A percentile compares a stretch with the other conserved stretches of the same genome.
Conservation (phyloP, 1,140 invertebrate species). For the Brachionus sp. region DNA sequence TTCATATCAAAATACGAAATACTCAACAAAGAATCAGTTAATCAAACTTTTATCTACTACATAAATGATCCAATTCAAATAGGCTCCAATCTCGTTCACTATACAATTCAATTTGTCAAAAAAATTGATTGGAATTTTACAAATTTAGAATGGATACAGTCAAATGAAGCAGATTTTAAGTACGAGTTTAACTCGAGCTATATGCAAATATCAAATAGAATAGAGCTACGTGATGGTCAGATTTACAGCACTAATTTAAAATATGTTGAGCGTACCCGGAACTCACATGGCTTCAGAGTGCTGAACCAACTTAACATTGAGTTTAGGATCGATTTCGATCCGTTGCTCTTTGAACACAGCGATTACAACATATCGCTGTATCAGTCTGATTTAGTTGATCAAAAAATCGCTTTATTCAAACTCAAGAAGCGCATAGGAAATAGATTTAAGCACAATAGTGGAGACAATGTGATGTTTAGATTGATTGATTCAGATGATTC, state of each 20-base stretch:
- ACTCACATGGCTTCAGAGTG: neutral
- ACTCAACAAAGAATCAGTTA: constrained; percentile 14
- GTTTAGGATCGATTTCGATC: constrained; percentile 39
- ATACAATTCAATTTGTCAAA: neutral
- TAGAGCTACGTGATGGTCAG: neutral
- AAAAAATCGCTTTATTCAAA: neutral
- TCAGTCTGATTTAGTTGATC: constrained; percentile 15
- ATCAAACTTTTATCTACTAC: constrained; percentile 25
- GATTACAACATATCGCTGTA: neutral
- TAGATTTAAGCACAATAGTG: neutral
- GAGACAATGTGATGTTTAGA: neutral
- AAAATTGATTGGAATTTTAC: constrained; percentile 5
- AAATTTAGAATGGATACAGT: neutral
- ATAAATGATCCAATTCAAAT: constrained; percentile 18
- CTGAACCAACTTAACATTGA: constrained; percentile 5
- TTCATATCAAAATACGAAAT: constrained; percentile 34
- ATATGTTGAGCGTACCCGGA: neutral
- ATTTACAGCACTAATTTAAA: neutral
- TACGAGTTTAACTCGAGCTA: neutral
- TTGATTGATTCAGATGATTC: neutral
- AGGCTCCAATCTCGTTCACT: neutral
- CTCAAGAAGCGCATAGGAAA: neutral
- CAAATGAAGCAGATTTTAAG: neutral
- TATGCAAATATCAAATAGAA: neutral
- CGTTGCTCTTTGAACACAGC: constrained; percentile 11